A percentile compares a stretch with the other conserved stretches of the same genome.
Evolutionary conservation across 2,888 invertebrate genomes (phyloP).

Genomic region (Ormyrus nitidulus): DNA sequence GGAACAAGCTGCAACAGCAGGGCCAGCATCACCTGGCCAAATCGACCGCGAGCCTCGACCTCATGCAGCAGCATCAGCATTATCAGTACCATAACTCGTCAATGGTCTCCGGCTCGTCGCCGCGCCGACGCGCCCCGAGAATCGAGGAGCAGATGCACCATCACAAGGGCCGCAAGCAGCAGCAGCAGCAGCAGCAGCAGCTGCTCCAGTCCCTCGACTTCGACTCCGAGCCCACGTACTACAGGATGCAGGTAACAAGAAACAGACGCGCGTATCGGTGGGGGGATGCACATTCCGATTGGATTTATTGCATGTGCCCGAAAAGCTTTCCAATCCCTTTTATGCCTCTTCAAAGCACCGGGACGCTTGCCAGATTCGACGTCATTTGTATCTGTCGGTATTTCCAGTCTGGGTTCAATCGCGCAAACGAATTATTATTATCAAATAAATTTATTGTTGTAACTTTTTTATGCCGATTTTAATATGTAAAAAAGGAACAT

Average conservation of each 20-base stretch:
- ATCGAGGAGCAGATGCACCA: conserved; percentile 73
- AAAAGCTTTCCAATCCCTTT: too few relatives aligned
- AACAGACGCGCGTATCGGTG: too few relatives aligned
- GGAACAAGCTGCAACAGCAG: conserved; percentile 75
- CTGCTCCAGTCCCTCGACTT: conserved; percentile 75
- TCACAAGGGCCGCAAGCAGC: conserved; percentile 68
- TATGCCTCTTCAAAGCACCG: too few relatives aligned
- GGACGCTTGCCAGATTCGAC: background rate
- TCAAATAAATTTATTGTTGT: too few relatives aligned
- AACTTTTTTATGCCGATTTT: too few relatives aligned
- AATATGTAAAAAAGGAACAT: too few relatives aligned
- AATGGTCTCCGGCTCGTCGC: conserved; percentile 44
- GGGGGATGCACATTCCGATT: too few relatives aligned
- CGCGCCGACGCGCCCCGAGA: conserved; percentile 57
- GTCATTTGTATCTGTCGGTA: background rate
- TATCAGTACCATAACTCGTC: conserved; percentile 51
- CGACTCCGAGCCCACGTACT: conserved; percentile 83
- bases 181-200: conserved; percentile 74
- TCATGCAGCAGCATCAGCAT: conserved; percentile 63
- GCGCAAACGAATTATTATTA: too few relatives aligned
- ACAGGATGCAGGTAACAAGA: conserved; percentile 75
- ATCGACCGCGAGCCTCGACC: conserved; percentile 70
- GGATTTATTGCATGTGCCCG: background rate
- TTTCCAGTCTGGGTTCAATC: too few relatives aligned
- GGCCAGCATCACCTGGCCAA: conserved; percentile 69